These are phyloP conservation scores for Semaprochilodus insignis DNA, from an alignment of 2,797 vertebrate genomes.

Conservation along the genomic window DNA sequence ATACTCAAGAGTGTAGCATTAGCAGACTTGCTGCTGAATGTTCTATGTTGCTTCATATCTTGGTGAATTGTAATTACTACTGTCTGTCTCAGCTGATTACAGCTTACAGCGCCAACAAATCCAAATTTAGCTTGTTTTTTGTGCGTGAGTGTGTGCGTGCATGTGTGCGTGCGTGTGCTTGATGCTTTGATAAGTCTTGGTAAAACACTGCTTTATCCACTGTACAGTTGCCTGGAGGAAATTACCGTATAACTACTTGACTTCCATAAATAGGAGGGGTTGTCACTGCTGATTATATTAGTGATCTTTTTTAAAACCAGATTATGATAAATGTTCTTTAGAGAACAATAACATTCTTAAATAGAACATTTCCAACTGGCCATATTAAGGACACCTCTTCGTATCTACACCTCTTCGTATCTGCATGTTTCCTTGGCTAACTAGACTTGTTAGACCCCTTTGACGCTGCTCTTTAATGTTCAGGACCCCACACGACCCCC, in stretches of 20 bases:
- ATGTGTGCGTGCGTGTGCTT: conserved; percentile 37
- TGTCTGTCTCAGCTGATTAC: conserved; percentile 79
- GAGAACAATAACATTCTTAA: too few relatives aligned
- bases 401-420: too few relatives aligned
- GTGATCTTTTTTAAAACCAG: too few relatives aligned
- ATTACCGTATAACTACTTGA: not conserved
- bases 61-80: conserved; percentile 78
- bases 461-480: too few relatives aligned
- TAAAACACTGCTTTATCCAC: not conserved
- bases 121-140: conserved; percentile 61
- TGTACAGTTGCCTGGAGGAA: not conserved
- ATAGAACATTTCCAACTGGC: too few relatives aligned
- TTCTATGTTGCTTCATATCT: conserved; percentile 5
- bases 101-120: conserved; percentile 75
- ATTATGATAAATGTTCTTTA: too few relatives aligned
- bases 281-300: too few relatives aligned
- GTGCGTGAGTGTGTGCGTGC: conserved; percentile 8
- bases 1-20: not conserved
- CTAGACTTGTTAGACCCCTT: too few relatives aligned
- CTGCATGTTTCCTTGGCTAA: too few relatives aligned
- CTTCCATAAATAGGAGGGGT: not conserved
- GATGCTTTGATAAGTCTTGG: not conserved
- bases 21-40: not conserved
- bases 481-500: too few relatives aligned
- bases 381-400: too few relatives aligned